These are phyloP conservation scores for Drosophila paranaensis DNA, from an alignment of 2,888 invertebrate species.

Conservation along the genomic window DNA sequence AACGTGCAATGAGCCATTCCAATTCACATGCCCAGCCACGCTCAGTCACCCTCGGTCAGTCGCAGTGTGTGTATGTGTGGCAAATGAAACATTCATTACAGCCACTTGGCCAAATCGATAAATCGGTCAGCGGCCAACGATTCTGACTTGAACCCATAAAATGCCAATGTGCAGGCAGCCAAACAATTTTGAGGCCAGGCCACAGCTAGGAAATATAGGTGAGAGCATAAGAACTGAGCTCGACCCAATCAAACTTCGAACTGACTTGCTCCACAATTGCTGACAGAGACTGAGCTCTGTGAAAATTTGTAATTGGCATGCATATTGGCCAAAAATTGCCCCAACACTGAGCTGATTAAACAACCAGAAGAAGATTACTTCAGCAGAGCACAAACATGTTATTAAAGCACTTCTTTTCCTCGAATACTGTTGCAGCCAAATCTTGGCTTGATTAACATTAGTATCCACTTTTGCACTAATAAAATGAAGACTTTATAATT, in stretches of 20 bases:
- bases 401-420: too few relatives aligned
- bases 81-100: conserved; percentile 57
- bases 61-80: neutral
- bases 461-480: too few relatives aligned
- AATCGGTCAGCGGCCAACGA: conserved; percentile 22
- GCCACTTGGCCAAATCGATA: conserved; percentile 48
- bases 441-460: too few relatives aligned
- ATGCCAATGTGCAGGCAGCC: conserved; percentile 11
- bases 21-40: conserved; percentile 9
- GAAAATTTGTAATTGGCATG: conserved; percentile 38
- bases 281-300: conserved; percentile 4
- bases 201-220: neutral
- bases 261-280: conserved; percentile 11
- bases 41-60: neutral
- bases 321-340: conserved; percentile 16
- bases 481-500: too few relatives aligned
- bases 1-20: conserved; percentile 12
- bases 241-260: conserved; percentile 12
- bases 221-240: conserved; percentile 3
- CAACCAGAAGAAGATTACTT: neutral
- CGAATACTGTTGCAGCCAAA: too few relatives aligned
- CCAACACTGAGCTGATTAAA: conserved; percentile 25
- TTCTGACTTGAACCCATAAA: conserved; percentile 36
- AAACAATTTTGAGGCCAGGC: conserved; percentile 3
- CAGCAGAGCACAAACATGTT: neutral